A percentile compares a stretch with the other conserved stretches of the same genome.
Conservation (phyloP, 2,888 invertebrate genomes). For the Drosophila macrospina region DNA sequence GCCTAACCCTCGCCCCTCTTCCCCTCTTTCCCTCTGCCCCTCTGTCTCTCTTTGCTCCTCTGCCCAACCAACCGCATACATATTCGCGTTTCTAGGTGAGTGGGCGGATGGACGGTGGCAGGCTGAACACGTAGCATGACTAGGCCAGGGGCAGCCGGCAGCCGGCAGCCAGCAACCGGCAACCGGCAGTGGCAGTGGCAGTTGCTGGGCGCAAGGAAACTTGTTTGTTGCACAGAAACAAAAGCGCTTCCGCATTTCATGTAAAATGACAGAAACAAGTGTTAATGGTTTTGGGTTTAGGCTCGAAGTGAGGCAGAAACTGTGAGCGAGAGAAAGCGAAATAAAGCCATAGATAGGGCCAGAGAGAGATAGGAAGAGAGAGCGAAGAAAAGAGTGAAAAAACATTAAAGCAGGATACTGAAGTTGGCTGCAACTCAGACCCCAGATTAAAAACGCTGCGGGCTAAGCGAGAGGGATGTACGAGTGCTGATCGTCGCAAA, state of each 20-base stretch:
- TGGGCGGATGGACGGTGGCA: slow-evolving; percentile 10
- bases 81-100: slow-evolving; percentile 35
- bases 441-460: too few relatives aligned
- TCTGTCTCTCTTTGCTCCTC: not conserved
- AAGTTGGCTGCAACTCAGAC: slow-evolving; percentile 4
- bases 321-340: not conserved
- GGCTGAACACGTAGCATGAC: slow-evolving; percentile 5
- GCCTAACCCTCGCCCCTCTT: slow-evolving; percentile 10
- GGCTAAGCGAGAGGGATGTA: not conserved
- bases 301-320: slow-evolving; percentile 27
- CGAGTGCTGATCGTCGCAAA: not conserved
- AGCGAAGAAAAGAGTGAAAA: not conserved
- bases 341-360: too few relatives aligned
- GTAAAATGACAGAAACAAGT: slow-evolving; percentile 81
- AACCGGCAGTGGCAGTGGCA: slow-evolving; percentile 26
- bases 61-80: not conserved
- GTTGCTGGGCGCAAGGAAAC: slow-evolving; percentile 60
- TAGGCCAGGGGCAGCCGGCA: slow-evolving; percentile 53
- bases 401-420: slow-evolving; percentile 4
- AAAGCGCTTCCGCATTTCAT: slow-evolving; percentile 79
- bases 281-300: slow-evolving; percentile 79
- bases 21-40: not conserved
- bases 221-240: slow-evolving; percentile 81
- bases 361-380: slow-evolving; percentile 3
- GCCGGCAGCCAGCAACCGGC: slow-evolving; percentile 3